Evolutionary conservation across 2,113 vertebrate genomes (phyloP).

Genomic region (Pogona vitticeps): DNA sequence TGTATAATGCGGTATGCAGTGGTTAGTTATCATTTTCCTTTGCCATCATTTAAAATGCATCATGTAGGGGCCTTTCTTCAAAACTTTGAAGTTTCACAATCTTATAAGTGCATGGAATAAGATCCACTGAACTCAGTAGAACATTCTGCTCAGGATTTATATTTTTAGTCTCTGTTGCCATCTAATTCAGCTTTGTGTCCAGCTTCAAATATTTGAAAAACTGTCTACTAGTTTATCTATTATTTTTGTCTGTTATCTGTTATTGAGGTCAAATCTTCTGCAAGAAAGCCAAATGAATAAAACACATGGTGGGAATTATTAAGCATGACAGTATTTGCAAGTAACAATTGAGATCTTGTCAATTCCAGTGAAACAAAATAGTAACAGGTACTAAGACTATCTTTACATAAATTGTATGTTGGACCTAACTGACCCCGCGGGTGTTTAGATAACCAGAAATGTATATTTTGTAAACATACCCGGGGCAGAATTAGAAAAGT

Average conservation of each 20-base stretch:
- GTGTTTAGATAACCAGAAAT: neutral
- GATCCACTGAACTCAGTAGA: neutral
- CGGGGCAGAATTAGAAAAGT: neutral
- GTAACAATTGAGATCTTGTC: neutral
- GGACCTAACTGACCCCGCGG: neutral
- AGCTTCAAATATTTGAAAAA: neutral
- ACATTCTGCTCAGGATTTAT: neutral
- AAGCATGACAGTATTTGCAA: neutral
- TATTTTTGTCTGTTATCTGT: neutral
- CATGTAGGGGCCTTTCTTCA: neutral
- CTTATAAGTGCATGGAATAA: neutral
- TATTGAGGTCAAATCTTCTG: neutral
- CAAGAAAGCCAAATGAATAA: neutral
- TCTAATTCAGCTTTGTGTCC: neutral
- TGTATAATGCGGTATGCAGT: slow-evolving; percentile 8
- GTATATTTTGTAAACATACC: neutral
- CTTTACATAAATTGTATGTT: neutral
- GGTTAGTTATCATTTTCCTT: slow-evolving; percentile 37
- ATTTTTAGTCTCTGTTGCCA: neutral
- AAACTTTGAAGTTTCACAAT: neutral
- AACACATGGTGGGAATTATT: neutral
- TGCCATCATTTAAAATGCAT: neutral
- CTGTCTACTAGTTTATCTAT: neutral
- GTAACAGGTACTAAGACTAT: neutral
- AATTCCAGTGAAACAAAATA: neutral